Evolutionary conservation across 2,797 vertebrate species (phyloP).

Genomic region (Falco naumanni): DNA sequence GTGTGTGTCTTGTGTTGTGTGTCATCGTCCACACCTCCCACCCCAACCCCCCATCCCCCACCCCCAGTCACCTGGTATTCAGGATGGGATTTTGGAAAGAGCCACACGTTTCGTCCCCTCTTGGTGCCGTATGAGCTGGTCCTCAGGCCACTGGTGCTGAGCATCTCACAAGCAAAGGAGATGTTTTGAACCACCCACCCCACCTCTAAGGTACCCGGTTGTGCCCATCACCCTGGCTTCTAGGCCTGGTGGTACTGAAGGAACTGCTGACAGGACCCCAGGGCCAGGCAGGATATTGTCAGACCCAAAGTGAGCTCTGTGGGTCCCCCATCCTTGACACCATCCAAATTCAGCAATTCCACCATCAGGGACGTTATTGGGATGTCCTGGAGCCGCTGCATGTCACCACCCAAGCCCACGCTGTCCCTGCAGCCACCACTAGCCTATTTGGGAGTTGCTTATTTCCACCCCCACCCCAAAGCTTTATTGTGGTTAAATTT

Average conservation of each 20-base stretch:
- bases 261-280: neutral
- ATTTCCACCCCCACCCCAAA: too few relatives aligned
- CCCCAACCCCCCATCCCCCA: too few relatives aligned
- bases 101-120: rapidly evolving
- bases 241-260: neutral
- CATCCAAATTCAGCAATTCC: neutral
- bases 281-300: neutral
- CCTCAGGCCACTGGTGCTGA: neutral
- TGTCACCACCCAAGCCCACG: rapidly evolving
- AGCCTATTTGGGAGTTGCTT: neutral
- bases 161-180: neutral
- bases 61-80: rapidly evolving
- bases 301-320: neutral
- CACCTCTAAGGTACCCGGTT: neutral
- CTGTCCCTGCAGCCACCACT: neutral
- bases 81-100: neutral
- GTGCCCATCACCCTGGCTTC: neutral
- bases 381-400: neutral
- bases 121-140: rapidly evolving
- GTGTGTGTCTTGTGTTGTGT: neutral
- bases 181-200: neutral
- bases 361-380: rapidly evolving
- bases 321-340: neutral
- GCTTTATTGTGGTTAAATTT: neutral
- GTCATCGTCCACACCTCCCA: too few relatives aligned